A percentile compares a stretch with the other conserved stretches of the same genome.
These are phyloP conservation scores for Nesogale talazaci DNA, from an alignment of 2,113 vertebrate species.

Conservation along the genomic window DNA sequence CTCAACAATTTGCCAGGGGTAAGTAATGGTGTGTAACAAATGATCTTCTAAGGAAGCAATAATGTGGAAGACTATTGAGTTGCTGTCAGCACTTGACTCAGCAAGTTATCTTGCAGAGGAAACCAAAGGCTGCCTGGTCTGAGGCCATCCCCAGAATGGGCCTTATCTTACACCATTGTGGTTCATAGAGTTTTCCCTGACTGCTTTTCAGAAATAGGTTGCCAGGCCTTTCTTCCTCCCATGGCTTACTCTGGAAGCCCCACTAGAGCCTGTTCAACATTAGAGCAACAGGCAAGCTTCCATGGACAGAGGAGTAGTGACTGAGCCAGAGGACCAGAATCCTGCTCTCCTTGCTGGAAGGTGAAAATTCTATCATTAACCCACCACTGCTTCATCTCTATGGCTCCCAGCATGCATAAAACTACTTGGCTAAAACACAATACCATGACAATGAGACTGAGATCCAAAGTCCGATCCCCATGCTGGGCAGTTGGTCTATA, in stretches of 20 bases:
- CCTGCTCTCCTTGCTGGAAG: neutral
- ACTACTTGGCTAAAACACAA: neutral
- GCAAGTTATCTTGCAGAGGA: neutral
- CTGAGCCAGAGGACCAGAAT: neutral
- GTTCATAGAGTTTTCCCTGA: neutral
- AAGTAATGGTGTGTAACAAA: neutral
- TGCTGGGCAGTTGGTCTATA: neutral
- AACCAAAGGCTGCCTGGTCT: neutral
- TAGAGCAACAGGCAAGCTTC: neutral
- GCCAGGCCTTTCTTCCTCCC: neutral
- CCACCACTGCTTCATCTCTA: neutral
- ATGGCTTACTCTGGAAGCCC: neutral
- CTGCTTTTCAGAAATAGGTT: neutral
- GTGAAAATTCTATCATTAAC: neutral
- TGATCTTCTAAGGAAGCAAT: slow-evolving; percentile 43
- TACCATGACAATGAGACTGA: neutral
- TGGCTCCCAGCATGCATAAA: neutral
- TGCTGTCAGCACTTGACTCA: neutral
- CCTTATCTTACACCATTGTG: neutral
- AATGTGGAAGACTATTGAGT: neutral
- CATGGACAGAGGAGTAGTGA: neutral
- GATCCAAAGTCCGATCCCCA: neutral
- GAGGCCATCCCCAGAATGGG: neutral
- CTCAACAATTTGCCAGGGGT: neutral
- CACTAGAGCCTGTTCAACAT: neutral